Evolutionary conservation across 2,113 vertebrate species (phyloP), one percentile per base, ranked within the genome.

Genomic region (Pardalotus punctatus): DNA sequence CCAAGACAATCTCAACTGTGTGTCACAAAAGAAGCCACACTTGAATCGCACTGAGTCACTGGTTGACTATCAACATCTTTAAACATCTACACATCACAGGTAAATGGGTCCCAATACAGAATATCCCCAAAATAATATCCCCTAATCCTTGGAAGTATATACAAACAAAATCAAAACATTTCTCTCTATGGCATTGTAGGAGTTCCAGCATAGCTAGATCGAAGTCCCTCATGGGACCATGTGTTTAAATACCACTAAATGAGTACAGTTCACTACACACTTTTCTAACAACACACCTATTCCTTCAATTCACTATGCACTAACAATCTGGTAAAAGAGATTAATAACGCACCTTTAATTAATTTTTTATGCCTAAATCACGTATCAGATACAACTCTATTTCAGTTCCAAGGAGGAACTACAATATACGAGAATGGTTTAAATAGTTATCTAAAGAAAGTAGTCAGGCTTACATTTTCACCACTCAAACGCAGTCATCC

Each of bases 381-480:
- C 14, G 2, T 14, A 69, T 25, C 38, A 21, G 5, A 47, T 3
- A 66, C 16, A 23, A 45, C 72, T 22, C 36, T 45, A 23, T 16
- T 73, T 38, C 36, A 48, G 20, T 29, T 84, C 31, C 51, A 77
- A 73, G 21, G 0, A 93, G 16, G 7, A 81, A 85, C 17, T 57
- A 13, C 72, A 83, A 42, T 3, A 38, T 3, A 36, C 0, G 0
- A 74, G 7, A 90, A 69, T 8, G 3, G 12, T 36, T 85, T 72
- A 51, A 45, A 28, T 4, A 64, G 22, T 12, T 28, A 48, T 1
- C 24, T 24, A 76, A 85, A 86, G 14, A 24, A 87, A 93, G 27
- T 4, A 31, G 14, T 42, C 79, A 62, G 62, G 62, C 16, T 35
- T 31, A 61, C 43, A 2, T 74, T 90, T 64, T 40, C 56, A 58